Percentiles rank a stretch among this genome's conserved stretches.
phyloP scores from a whole-genome alignment of 2,113 vertebrate genomes.

The Cyanoramphus novaezelandiae region DNA sequence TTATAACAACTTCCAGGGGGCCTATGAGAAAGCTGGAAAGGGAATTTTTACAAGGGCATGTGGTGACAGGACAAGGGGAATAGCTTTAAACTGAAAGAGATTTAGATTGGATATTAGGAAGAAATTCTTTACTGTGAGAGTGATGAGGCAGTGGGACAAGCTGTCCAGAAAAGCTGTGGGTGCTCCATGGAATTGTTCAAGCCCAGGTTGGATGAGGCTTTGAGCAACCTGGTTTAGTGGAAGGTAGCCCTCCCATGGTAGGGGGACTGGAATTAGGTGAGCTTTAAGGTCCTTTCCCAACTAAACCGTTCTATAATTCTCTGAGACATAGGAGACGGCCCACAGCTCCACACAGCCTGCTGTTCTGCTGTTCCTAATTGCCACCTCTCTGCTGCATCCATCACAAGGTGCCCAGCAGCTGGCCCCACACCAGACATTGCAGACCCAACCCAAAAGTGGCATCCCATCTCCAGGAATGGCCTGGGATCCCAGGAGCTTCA shows the following conservation, averaged over 20 bases:
- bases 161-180: neutral
- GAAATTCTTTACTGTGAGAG: neutral
- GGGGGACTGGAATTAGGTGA: neutral
- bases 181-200: neutral
- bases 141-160: neutral
- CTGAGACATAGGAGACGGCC: neutral
- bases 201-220: neutral
- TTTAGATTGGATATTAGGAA: neutral
- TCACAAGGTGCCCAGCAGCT: neutral
- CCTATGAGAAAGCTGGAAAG: neutral
- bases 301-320: neutral
- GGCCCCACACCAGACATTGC: rapidly evolving
- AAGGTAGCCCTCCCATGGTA: neutral
- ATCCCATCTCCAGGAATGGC: neutral
- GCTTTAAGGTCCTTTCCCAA: neutral
- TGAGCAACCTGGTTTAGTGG: neutral
- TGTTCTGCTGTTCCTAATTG: neutral
- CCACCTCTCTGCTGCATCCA: neutral
- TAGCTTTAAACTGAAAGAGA: neutral
- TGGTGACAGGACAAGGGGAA: neutral
- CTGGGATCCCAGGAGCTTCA: neutral
- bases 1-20: neutral
- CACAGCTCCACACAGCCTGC: neutral
- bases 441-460: rapidly evolving
- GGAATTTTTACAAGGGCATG: neutral